Percentiles rank a stretch among this genome's conserved stretches.
phyloP scores from a whole-genome alignment of 1,140 invertebrate genomes.

The Diorhabda sublineata region DNA sequence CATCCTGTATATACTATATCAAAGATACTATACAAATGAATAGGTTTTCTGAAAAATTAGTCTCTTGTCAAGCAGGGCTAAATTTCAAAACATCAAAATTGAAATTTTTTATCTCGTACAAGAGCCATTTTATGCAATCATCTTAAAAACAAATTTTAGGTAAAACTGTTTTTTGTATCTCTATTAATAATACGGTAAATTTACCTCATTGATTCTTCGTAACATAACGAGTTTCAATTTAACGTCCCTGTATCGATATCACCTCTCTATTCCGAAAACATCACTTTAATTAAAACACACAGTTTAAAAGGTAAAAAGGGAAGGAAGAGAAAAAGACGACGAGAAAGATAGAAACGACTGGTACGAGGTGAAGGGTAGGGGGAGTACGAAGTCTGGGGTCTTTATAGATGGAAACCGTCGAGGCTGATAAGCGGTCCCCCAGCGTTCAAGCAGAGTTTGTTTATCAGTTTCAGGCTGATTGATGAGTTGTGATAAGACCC shows the following conservation, averaged over 20 bases:
- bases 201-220: too few species aligned
- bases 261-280: background rate
- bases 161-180: too few species aligned
- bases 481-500: constrained; percentile 43
- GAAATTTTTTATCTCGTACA: too few species aligned
- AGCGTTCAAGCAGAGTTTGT: constrained; percentile 42
- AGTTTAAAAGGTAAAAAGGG: background rate
- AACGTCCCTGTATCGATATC: background rate
- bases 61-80: too few species aligned
- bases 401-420: constrained; percentile 44
- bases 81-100: too few species aligned
- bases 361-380: background rate
- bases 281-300: background rate
- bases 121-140: too few species aligned
- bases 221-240: too few species aligned
- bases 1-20: too few species aligned
- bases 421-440: constrained; percentile 38
- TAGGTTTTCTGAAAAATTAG: too few species aligned
- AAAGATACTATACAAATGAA: too few species aligned
- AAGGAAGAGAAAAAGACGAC: constrained; percentile 4
- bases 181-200: too few species aligned
- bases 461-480: constrained; percentile 44
- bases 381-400: constrained; percentile 20
- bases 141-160: too few species aligned
- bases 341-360: background rate